Base-by-base conservation (phyloP, 2,113 vertebrate species). In the Ahaetulla prasina region DNA sequence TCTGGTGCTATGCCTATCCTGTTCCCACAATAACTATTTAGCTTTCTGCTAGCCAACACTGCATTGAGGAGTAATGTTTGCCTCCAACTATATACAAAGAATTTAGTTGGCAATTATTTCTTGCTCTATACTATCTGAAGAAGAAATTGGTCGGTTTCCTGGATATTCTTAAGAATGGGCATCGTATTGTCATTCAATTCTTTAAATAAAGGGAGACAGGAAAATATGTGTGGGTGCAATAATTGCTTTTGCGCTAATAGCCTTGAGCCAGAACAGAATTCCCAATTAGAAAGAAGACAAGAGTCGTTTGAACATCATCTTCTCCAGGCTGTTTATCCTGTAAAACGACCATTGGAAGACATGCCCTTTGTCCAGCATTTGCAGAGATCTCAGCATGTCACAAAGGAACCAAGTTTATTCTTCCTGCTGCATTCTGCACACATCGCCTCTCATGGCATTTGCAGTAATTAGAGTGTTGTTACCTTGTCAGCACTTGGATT, bases 191-290 rank as follows among this genome's bases (percentile, higher is more conserved):
- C 91, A 90, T 94, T 91, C 84, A 92, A 0, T 92, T 94, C 47
- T 97, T 96, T 96, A 85, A 93, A 74, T 91, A 50, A 63, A 93
- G 93, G 88, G 94, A 93, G 52, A 43, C 93, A 92, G 89, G n/a
- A 53, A 95, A 57, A 94, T 49, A 49, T 95, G 11, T 57, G 55
- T n/a, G 84, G 52, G 8, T 63, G 88, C 90, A 94, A 87, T 91
- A 35, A 52, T 91, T 39, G 68, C 63, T 94, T 90, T 90, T 14
- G 57, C 0, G 8, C 18, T 96, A 57, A 54, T 0, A 6, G 68
- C 52, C 16, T 8, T 43, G 88, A 91, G 89, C 93, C 89, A 94
- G 93, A 93, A 60, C 9, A 14, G 14, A 10, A 39, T 92, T 52
- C 86, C 74, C 55, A 92, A 92, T 96, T 89, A 94, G 92, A 89